Evolutionary conservation across 1,140 invertebrate genomes (phyloP), one percentile per base, ranked within the genome.

Genomic region (Portunus trituberculatus): DNA sequence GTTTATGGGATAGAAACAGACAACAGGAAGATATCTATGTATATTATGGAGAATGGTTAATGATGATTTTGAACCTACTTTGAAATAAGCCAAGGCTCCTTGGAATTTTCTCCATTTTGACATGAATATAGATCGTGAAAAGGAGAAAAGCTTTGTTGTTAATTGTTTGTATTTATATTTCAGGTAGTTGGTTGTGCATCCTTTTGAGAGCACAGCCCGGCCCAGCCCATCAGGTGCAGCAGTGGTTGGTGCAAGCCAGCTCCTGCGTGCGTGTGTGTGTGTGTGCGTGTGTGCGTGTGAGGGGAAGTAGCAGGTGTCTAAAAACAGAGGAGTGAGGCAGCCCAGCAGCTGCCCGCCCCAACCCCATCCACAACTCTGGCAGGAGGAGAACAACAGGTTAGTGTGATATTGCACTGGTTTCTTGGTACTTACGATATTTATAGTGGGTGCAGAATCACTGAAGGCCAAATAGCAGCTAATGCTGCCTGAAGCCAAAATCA

Each of bases 321-420:
- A 20, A 92, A 28, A 14, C 29, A 92, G 94, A 84, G 94, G 94
- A 95, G 94, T 95, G 94, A 95, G 94, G 94, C 94, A 91, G 94
- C 84, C 91, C 76, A 20, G 45, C 52, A 82, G 93, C 93, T 92
- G 91, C 94, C 94, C 94, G 39, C 91, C 94, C 94, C 94, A 92
- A 92, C 90, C 91, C 45, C 67, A 48, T n/a, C 94, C 94, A 95
- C 94, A 95, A 95, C 94, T 95, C 94, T 95, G 94, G 94, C 94
- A 95, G 94, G 94, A 95, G 94, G 94, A 87, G 94, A 95, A 91
- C 94, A 95, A 95, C 94, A 95, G 94, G 94, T 92, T 6, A 39
- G 39, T 39, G 39, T 39, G 39, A 39, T 39, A 39, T 39, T 39
- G 39, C 39, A 39, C 39, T 39, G 39, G 39, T 39, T 39, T 39